Base-by-base conservation (phyloP, 2,797 vertebrate genomes). In the Xiphophorus birchmanni region DNA sequence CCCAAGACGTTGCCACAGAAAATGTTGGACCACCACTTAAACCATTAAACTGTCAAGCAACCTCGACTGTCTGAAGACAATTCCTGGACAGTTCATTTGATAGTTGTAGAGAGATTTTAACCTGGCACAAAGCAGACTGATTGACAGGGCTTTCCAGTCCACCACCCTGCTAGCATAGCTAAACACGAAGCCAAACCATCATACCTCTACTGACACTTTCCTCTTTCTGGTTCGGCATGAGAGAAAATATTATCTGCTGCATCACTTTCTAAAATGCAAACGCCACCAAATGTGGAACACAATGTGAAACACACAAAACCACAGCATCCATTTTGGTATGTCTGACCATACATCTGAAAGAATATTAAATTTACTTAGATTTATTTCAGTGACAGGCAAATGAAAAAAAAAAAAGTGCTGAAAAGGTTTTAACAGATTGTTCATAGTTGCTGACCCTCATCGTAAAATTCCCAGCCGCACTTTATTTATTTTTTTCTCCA, bases 371-470 rank as follows among this genome's bases (percentile, higher is more conserved):
- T 80, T 56, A 21, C 74, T 86, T 82, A 81, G 85, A 92, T 88
- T 90, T 87, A 91, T 90, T 88, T 90, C 67, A 76, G 52, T 48
- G 78, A 81, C 73, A 73, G 74, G 50, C 76, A 54, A 63, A 63
- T 2, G 29, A 60, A 13, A 26, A 44, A 69, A 32, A 76, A 63
- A 72, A 84, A 83, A 76, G 78, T 87, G 87, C 77, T 89, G 84
- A 86, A 85, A 89, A 86, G 83, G 76, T 88, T 91, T 92, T 86
- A 86, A 75, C 85, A 87, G 90, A 90, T 88, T 91, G 84, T 88
- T 91, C 86, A 32, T 67, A 71, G 86, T 65, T 76, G 58, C 54
- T 89, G 85, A 94, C 88, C 91, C 87, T 84, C 75, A 67, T 77
- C 84, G 21, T 88, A 48, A 83, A 83, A 86, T 82, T 87, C 75